These are phyloP conservation scores for Seriola dumerili DNA, from an alignment of 2,113 vertebrate species.

Conservation along the genomic window DNA sequence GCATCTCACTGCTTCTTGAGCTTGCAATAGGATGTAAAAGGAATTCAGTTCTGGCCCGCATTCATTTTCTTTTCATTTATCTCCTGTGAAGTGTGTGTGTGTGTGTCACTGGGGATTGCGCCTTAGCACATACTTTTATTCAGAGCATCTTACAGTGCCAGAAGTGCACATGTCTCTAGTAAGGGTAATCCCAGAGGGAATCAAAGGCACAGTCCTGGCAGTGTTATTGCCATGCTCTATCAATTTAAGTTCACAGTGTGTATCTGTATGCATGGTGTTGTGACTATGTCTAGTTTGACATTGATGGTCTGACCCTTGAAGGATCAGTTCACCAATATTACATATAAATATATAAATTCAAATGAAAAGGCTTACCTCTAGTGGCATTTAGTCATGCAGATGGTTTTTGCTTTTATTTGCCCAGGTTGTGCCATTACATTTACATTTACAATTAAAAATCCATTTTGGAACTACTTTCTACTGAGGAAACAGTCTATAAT, in stretches of 20 bases:
- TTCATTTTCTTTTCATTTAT: slow-evolving; percentile 61
- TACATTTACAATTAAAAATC: neutral
- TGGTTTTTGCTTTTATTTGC: neutral
- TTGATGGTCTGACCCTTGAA: slow-evolving; percentile 2
- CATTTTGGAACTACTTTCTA: neutral
- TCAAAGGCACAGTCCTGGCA: slow-evolving; percentile 52
- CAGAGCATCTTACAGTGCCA: slow-evolving; percentile 35
- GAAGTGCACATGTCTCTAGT: slow-evolving; percentile 44
- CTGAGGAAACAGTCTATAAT: neutral
- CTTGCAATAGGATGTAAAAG: slow-evolving; percentile 19
- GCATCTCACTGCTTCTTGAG: slow-evolving; percentile 4
- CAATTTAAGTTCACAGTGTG: slow-evolving; percentile 38
- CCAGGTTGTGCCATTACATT: neutral
- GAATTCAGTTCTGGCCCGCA: slow-evolving; percentile 29
- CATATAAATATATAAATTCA: neutral
- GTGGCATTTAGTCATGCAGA: neutral
- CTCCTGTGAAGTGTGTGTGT: neutral
- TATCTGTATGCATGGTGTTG: slow-evolving; percentile 1
- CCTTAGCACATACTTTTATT: slow-evolving; percentile 35
- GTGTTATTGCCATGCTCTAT: slow-evolving; percentile 22
- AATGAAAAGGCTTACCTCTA: neutral
- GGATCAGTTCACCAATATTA: neutral
- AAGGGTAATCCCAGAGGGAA: slow-evolving; percentile 50
- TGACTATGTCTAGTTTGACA: neutral
- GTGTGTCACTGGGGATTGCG: slow-evolving; percentile 19